phyloP scores from a whole-genome alignment of 2,888 invertebrate genomes.

The Leptinotarsa haldemani region DNA sequence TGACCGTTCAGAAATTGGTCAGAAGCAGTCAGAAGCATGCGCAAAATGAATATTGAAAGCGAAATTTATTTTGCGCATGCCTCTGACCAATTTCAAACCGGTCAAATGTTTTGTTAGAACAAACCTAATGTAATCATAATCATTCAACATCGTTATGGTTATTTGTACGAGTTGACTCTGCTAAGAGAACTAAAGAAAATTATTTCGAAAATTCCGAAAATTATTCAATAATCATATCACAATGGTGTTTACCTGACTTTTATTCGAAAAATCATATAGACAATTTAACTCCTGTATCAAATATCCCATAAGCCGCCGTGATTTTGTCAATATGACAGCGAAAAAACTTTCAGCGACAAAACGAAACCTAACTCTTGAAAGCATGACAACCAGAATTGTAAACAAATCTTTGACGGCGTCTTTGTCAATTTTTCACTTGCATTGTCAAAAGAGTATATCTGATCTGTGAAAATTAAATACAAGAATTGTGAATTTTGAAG shows the following conservation, averaged over 20 bases:
- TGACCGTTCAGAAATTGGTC: neutral
- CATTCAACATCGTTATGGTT: neutral
- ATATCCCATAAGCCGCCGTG: no score
- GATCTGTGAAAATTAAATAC: no score
- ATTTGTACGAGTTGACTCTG: neutral
- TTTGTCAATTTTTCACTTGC: no score
- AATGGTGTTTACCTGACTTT: neutral
- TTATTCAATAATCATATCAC: neutral
- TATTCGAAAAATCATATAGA: neutral
- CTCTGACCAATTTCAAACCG: neutral
- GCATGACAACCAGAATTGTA: no score
- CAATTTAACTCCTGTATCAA: no score
- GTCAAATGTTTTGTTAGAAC: neutral
- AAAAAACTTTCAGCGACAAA: no score
- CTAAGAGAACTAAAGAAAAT: neutral
- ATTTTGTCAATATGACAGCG: no score
- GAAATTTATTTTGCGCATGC: neutral
- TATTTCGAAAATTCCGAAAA: neutral
- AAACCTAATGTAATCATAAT: neutral
- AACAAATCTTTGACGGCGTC: no score
- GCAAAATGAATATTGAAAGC: neutral
- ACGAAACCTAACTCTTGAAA: no score
- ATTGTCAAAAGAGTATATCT: no score
- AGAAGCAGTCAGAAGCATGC: neutral
- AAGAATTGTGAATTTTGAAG: no score